Conservation (phyloP, 2,888 invertebrate species). For the Hemaris fuciformis region DNA sequence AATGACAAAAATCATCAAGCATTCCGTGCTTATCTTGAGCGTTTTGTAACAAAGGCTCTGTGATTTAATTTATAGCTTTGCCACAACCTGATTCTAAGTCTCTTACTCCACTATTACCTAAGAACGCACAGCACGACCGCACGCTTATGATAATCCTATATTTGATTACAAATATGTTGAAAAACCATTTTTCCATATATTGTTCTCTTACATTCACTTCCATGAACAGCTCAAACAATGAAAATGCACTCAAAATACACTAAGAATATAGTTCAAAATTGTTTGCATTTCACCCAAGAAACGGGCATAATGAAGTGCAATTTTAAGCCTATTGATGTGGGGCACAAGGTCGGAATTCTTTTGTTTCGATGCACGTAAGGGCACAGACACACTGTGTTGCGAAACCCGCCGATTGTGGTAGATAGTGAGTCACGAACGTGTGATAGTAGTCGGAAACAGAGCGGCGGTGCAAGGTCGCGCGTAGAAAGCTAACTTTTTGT, state of each 20-base stretch:
- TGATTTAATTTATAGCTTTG: background rate
- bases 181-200: conserved; percentile 37
- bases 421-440: conserved; percentile 34
- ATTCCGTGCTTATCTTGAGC: background rate
- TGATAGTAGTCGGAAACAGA: conserved; percentile 29
- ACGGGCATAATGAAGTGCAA: conserved; percentile 6
- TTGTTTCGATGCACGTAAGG: conserved; percentile 30
- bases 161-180: conserved; percentile 30
- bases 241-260: background rate
- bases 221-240: conserved; percentile 12
- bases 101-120: conserved; percentile 13
- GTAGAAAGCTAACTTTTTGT: conserved; percentile 38
- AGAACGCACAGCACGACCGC: conserved; percentile 9
- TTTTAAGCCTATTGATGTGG: conserved; percentile 26
- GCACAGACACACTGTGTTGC: conserved; percentile 30
- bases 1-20: background rate
- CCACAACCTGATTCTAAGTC: background rate
- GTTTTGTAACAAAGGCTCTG: background rate
- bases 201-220: conserved; percentile 38
- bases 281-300: conserved; percentile 20
- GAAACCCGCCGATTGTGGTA: conserved; percentile 27
- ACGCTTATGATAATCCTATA: conserved; percentile 18
- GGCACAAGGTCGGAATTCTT: conserved; percentile 37
- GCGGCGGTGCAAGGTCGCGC: conserved; percentile 42
- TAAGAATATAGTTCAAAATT: conserved; percentile 15